Conservation (phyloP, 2,797 vertebrate genomes). For the Tarsius wallacei region DNA sequence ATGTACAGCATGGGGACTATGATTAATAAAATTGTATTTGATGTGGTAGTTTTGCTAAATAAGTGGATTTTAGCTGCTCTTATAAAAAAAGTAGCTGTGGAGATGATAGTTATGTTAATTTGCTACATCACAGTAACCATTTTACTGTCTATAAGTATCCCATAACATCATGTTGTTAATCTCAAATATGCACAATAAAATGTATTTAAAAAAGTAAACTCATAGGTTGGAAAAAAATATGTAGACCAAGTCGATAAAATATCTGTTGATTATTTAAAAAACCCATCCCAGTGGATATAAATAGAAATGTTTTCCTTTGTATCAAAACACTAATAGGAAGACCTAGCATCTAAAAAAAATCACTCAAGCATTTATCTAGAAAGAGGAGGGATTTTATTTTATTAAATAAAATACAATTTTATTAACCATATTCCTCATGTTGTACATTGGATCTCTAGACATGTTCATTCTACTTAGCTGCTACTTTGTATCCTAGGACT, state of each 20-base stretch:
- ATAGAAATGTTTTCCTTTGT: not conserved
- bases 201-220: not conserved
- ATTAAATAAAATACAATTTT: no score
- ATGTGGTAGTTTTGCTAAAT: not conserved
- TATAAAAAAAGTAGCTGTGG: not conserved
- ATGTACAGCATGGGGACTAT: no score
- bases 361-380: not conserved
- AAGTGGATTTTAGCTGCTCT: not conserved
- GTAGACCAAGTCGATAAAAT: not conserved
- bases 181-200: not conserved
- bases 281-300: not conserved
- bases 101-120: not conserved
- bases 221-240: not conserved
- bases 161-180: not conserved
- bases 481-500: no score
- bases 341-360: not conserved
- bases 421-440: no score
- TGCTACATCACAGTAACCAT: not conserved
- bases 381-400: no score
- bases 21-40: not conserved
- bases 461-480: no score
- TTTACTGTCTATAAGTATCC: not conserved
- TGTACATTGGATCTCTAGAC: no score
- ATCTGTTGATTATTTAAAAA: constrained; percentile 32
- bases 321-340: not conserved